Conservation (phyloP, 2,113 vertebrate species). For the Bostrychus sinensis region DNA sequence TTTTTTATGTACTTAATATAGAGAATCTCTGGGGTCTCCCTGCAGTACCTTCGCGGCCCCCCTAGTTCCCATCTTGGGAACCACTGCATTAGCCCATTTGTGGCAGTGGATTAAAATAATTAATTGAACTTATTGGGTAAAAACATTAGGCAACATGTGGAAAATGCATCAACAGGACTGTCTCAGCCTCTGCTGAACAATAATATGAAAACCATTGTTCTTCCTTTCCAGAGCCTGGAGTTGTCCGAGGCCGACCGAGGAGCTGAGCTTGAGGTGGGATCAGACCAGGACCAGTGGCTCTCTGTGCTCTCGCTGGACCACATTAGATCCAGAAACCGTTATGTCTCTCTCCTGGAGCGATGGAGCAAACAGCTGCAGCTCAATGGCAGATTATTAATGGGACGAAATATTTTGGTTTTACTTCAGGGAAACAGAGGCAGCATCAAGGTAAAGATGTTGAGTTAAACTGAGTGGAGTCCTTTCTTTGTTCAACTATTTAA, state of each 20-base stretch:
- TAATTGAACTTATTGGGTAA: too few species aligned
- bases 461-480: background rate
- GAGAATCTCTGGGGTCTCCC: too few species aligned
- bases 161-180: too few species aligned
- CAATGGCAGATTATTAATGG: conserved; percentile 38
- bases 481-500: background rate
- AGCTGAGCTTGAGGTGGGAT: background rate
- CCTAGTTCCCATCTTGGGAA: too few species aligned
- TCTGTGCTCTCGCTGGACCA: conserved; percentile 49
- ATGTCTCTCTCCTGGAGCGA: conserved; percentile 37
- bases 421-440: conserved; percentile 39
- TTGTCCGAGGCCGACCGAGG: conserved; percentile 1
- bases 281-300: conserved; percentile 20
- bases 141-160: too few species aligned
- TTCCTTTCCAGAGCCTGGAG: conserved; percentile 19
- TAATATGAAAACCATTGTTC: background rate
- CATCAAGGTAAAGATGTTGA: conserved; percentile 49
- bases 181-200: too few species aligned
- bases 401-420: conserved; percentile 40
- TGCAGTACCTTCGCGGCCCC: too few species aligned
- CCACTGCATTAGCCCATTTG: too few species aligned
- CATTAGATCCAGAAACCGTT: conserved; percentile 51
- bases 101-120: too few species aligned
- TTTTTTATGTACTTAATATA: too few species aligned
- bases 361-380: conserved; percentile 59